These are phyloP conservation scores for Notolabrus celidotus DNA, from an alignment of 2,797 vertebrate genomes.

Conservation along the genomic window DNA sequence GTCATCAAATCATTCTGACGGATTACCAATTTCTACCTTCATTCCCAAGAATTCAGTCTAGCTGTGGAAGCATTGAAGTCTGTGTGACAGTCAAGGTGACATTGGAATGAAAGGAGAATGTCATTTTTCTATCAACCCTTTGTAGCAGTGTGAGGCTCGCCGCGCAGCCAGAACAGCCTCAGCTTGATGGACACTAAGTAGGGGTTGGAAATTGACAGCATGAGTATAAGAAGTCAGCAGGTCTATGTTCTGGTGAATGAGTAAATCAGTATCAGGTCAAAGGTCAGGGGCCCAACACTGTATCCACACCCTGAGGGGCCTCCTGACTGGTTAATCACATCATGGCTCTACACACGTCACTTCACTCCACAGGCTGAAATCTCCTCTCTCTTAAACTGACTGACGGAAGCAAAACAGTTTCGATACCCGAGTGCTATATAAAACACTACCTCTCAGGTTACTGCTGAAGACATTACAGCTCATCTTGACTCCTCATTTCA, in stretches of 20 bases:
- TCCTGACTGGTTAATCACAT: not conserved
- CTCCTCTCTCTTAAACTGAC: not conserved
- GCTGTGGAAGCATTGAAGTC: slow-evolving; percentile 43
- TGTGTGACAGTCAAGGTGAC: slow-evolving; percentile 67
- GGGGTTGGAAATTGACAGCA: slow-evolving; percentile 2
- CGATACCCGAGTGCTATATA: not conserved
- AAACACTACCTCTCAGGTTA: not conserved
- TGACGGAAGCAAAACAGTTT: not conserved
- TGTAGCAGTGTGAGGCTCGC: slow-evolving; percentile 15
- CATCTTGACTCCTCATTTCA: too few relatives aligned
- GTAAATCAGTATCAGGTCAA: not conserved
- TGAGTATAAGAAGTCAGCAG: slow-evolving; percentile 4
- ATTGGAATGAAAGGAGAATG: slow-evolving; percentile 45
- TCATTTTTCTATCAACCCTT: slow-evolving; percentile 18
- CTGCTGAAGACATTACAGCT: not conserved
- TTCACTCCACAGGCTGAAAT: slow-evolving; percentile 8
- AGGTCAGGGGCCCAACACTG: slow-evolving; percentile 2
- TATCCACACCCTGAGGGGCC: not conserved
- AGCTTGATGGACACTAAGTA: not conserved
- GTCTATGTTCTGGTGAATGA: not conserved
- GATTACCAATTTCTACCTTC: slow-evolving; percentile 73
- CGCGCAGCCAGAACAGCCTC: slow-evolving; percentile 4
- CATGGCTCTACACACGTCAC: not conserved
- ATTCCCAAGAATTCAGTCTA: slow-evolving; percentile 55
- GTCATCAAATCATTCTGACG: slow-evolving; percentile 77